phyloP scores from a whole-genome alignment of 2,888 invertebrate genomes.

The Pachymerium ferrugineum region DNA sequence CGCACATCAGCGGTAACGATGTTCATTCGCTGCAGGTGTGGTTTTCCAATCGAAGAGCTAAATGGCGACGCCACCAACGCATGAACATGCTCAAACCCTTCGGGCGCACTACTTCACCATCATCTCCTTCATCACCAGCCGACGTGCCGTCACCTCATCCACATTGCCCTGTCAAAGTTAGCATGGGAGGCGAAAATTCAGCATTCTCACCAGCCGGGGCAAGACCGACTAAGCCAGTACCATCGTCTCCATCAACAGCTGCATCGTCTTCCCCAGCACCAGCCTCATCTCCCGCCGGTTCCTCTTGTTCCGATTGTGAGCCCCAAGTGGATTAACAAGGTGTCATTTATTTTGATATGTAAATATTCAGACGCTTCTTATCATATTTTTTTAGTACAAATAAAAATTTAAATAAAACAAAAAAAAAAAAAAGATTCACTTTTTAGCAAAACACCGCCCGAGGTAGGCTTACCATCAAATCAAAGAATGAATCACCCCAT shows the following conservation, averaged over 20 bases:
- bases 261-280: constrained; percentile 43
- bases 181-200: constrained; percentile 85
- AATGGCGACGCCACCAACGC: constrained; percentile 94
- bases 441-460: neutral
- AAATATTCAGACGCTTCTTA: neutral
- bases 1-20: constrained; percentile 20
- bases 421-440: neutral
- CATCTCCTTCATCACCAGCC: constrained; percentile 51
- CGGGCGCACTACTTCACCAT: constrained; percentile 38
- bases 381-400: neutral
- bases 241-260: constrained; percentile 42
- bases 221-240: constrained; percentile 5
- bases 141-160: constrained; percentile 40
- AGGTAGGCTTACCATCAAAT: neutral
- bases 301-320: neutral
- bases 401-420: neutral
- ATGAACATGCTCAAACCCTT: constrained; percentile 67
- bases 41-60: constrained; percentile 99
- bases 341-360: neutral
- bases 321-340: constrained; percentile 24
- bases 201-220: constrained; percentile 57
- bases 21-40: constrained; percentile 71
- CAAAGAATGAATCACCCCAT: neutral
- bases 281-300: constrained; percentile 12
- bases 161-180: constrained; percentile 16